Evolutionary conservation across 2,797 vertebrate genomes (phyloP).

Genomic region (Diplodus puntazzo): DNA sequence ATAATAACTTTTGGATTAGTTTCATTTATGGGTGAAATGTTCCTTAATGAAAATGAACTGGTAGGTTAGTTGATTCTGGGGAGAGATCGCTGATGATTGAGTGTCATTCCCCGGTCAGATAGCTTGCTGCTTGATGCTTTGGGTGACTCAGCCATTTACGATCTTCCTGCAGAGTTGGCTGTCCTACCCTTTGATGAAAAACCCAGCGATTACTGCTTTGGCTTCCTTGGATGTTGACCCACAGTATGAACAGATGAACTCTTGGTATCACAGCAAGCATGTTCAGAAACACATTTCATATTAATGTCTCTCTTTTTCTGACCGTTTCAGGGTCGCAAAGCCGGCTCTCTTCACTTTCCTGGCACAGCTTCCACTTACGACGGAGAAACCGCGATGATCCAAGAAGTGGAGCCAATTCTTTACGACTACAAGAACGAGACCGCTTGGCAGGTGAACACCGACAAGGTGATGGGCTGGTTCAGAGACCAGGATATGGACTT

Average conservation of each 20-base stretch:
- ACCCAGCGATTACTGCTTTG: conserved; percentile 12
- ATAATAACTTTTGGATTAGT: no score
- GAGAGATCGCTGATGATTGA: no score
- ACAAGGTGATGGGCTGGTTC: conserved; percentile 92
- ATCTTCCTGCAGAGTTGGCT: no score
- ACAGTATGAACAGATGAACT: conserved; percentile 15
- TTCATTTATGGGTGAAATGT: no score
- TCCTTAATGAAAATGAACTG: no score
- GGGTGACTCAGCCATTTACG: no score
- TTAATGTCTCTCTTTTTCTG: conserved; percentile 34
- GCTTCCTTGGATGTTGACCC: conserved; percentile 26
- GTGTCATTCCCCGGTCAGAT: no score
- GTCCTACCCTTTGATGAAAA: conserved; percentile 11
- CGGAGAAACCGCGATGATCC: conserved; percentile 78
- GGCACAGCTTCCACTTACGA: conserved; percentile 90
- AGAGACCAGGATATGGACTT: conserved; percentile 84
- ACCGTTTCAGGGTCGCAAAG: conserved; percentile 88
- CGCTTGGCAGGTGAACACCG: conserved; percentile 85
- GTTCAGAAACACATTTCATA: conserved; percentile 12
- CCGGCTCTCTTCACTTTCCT: conserved; percentile 93
- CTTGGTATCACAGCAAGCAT: conserved; percentile 2
- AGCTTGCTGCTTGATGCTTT: no score
- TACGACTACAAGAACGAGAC: conserved; percentile 90
- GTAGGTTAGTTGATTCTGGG: no score
- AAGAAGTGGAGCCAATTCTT: conserved; percentile 80